Conservation (phyloP, 2,113 vertebrate species). For the Gallinago paraguaiae region DNA sequence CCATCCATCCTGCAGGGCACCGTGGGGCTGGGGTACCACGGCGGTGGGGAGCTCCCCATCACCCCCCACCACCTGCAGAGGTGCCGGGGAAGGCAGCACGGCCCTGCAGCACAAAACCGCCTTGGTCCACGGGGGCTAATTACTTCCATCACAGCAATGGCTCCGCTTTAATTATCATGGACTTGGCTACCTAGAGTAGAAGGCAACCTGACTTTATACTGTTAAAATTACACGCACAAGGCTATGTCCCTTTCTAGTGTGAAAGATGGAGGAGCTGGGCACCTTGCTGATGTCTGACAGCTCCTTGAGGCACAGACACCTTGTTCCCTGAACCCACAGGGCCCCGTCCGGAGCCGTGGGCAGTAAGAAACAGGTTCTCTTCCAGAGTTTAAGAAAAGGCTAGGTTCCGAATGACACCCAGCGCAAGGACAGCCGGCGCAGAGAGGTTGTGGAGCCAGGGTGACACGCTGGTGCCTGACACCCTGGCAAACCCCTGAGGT, state of each 20-base stretch:
- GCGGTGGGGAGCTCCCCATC: rapidly evolving
- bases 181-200: rapidly evolving
- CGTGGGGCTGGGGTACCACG: rapidly evolving
- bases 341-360: rapidly evolving
- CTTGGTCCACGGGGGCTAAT: neutral
- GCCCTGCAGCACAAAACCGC: rapidly evolving
- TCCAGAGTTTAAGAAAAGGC: rapidly evolving
- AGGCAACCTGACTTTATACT: rapidly evolving
- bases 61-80: neutral
- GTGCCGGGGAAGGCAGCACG: rapidly evolving
- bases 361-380: neutral
- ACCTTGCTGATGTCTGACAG: neutral
- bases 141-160: neutral
- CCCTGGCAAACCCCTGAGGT: no score
- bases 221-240: neutral
- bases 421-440: rapidly evolving
- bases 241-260: neutral
- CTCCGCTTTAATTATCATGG: neutral
- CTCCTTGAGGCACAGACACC: rapidly evolving
- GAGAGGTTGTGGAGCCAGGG: neutral
- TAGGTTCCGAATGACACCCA: rapidly evolving
- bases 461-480: neutral
- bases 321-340: neutral
- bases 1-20: rapidly evolving
- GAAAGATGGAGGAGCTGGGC: neutral